Evolutionary conservation across 2,113 vertebrate genomes (phyloP), one percentile per base, ranked within the genome.

Genomic region (Anolis sagrei): DNA sequence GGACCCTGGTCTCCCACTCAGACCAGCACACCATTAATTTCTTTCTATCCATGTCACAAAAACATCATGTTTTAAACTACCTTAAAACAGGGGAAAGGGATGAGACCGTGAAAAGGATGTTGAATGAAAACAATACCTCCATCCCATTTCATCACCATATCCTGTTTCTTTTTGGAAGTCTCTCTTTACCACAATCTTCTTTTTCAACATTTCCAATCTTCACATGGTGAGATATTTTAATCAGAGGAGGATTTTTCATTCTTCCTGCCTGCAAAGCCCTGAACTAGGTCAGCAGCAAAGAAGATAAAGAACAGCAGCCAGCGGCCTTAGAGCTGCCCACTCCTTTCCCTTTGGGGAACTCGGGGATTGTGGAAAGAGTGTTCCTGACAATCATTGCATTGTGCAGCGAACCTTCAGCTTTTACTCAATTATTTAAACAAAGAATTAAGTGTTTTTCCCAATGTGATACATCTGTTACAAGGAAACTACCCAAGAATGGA

Each of bases 211-310:
- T 80, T 80, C 62, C 29, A 80, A 61, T 27, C 29, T 80, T 48
- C 48, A 66, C 3, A 21, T 34, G n/a, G 44, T 34, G 48, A 81
- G 79, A 70, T 81, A 70, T 81, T 70, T 44, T 51, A 11, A 70
- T 11, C 19, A 13, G 79, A 81, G 79, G 10, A 70, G 19, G 79
- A 70, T 51, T 81, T 81, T 81, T 70, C 44, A 51, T 70, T 51
- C 79, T 81, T 81, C 79, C 66, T 34, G 19, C 2, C n/a, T 81
- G 79, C 64, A 69, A 81, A 81, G 44, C 44, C 48, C 44, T 51
- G n/a, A 51, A 51, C 19, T 70, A 81, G 66, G 79, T 81, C 79
- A 81, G 44, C 23, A 81, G 79, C 29, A 81, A 81, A 70, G 29
- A 81, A 69, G n/a, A 51, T 70, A 34, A 69, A 13, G 18, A 81